Percentiles rank a stretch among this genome's conserved stretches.
Evolutionary conservation across 2,113 vertebrate species (phyloP).

Genomic region (Phaetusa simplex): DNA sequence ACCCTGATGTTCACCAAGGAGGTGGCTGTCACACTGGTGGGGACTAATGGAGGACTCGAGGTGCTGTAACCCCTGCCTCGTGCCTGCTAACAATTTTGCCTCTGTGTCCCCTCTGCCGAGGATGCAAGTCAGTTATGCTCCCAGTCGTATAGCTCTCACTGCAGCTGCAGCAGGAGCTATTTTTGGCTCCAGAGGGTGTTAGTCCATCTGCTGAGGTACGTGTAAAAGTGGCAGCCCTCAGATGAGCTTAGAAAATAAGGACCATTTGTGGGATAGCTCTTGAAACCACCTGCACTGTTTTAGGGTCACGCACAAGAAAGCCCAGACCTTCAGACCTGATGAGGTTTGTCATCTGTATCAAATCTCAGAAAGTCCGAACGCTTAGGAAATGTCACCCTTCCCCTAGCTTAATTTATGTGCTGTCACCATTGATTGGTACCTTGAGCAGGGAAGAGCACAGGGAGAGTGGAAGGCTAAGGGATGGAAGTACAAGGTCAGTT

Average conservation of each 20-base stretch:
- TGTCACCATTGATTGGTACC: not conserved
- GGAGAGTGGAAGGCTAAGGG: not conserved
- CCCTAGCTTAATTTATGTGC: not conserved
- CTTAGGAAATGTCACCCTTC: not conserved
- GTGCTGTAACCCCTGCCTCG: not conserved
- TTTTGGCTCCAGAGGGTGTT: not conserved
- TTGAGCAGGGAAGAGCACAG: not conserved
- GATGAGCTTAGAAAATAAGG: not conserved
- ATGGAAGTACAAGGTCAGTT: not conserved
- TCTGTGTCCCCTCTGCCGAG: not conserved
- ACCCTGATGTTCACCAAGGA: not conserved
- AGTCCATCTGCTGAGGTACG: not conserved
- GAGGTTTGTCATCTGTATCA: not conserved
- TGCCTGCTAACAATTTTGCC: not conserved
- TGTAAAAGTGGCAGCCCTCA: not conserved
- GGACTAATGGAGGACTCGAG: fast-evolving
- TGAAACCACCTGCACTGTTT: not conserved
- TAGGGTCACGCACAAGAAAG: not conserved
- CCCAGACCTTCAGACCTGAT: not conserved
- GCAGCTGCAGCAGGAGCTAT: not conserved
- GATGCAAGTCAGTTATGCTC: not conserved
- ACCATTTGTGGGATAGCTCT: not conserved
- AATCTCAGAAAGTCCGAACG: not conserved
- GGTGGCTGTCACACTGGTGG: not conserved
- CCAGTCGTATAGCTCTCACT: not conserved